Evolutionary conservation across 92 coral and sea anemone genomes (phyloP).

Genomic region (Epizoanthus scotinus): DNA sequence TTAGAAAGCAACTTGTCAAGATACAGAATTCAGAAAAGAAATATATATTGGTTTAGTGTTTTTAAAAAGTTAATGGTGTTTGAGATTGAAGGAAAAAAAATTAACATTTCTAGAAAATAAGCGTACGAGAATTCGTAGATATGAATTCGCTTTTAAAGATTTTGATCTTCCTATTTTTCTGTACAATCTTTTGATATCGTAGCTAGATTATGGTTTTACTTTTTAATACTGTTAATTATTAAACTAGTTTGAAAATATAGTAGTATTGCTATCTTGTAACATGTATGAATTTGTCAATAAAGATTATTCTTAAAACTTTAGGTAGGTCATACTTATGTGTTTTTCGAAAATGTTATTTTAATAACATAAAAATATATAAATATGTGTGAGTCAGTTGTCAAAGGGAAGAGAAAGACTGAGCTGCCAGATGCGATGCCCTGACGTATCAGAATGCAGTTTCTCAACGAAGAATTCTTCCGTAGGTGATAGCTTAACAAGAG

Average conservation of each 20-base stretch:
- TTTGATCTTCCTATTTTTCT: background rate
- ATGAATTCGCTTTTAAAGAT: background rate
- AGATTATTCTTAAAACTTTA: slow-evolving; percentile 15
- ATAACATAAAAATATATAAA: too few relatives aligned
- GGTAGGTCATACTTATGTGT: background rate
- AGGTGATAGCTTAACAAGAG: too few relatives aligned
- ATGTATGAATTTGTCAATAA: slow-evolving; percentile 24
- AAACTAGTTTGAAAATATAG: background rate
- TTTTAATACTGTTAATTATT: background rate
- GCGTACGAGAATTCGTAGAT: background rate
- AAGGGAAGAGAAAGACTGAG: too few relatives aligned
- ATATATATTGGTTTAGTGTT: background rate
- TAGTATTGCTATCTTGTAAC: slow-evolving; percentile 26
- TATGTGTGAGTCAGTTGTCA: too few relatives aligned
- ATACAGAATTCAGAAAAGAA: background rate
- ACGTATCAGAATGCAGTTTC: too few relatives aligned
- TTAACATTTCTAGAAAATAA: background rate
- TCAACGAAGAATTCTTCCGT: too few relatives aligned
- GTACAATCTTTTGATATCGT: background rate
- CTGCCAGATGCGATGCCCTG: too few relatives aligned
- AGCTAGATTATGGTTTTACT: background rate
- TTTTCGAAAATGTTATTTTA: background rate
- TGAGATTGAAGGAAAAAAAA: background rate
- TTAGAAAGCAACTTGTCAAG: background rate
- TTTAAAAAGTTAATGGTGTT: background rate